A percentile compares a stretch with the other conserved stretches of the same genome.
phyloP scores from a whole-genome alignment of 2,113 vertebrate species.

The Nematolebias whitei region DNA sequence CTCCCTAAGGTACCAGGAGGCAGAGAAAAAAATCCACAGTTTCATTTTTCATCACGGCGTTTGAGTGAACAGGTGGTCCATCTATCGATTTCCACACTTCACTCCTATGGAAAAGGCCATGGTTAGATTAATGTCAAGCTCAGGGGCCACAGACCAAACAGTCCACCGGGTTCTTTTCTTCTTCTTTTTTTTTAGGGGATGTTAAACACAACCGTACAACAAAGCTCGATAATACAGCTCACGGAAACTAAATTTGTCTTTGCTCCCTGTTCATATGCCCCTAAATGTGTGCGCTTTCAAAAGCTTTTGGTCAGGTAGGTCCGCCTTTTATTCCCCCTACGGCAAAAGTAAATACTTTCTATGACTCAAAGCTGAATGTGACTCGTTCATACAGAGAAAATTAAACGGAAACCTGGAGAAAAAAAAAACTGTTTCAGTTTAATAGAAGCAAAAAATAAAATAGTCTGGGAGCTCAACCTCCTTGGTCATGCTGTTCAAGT shows the following conservation, averaged over 20 bases:
- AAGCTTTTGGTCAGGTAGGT: conserved; percentile 43
- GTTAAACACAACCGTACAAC: conserved; percentile 38
- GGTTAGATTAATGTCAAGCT: conserved; percentile 73
- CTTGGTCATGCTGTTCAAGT: conserved; percentile 50
- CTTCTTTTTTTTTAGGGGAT: neutral
- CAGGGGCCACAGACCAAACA: conserved; percentile 55
- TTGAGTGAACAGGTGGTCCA: conserved; percentile 77
- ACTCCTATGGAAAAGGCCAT: conserved; percentile 58
- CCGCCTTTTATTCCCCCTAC: neutral
- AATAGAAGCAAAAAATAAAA: conserved; percentile 45
- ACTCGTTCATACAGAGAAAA: conserved; percentile 59
- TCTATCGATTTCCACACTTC: conserved; percentile 73
- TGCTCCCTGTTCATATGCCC: neutral
- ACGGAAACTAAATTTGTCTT: conserved; percentile 39
- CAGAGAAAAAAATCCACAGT: conserved; percentile 49
- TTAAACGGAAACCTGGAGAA: conserved; percentile 58
- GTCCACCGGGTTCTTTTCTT: conserved; percentile 17
- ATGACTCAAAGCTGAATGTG: conserved; percentile 33
- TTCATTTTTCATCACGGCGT: conserved; percentile 81
- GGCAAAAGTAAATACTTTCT: conserved; percentile 37
- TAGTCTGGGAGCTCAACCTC: conserved; percentile 51
- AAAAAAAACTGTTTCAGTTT: conserved; percentile 44
- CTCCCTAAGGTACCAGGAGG: conserved; percentile 70
- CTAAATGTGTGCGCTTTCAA: conserved; percentile 28
- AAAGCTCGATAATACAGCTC: conserved; percentile 40